Evolutionary conservation across 2,113 vertebrate genomes (phyloP).

Genomic region (Gasterosteus aculeatus): DNA sequence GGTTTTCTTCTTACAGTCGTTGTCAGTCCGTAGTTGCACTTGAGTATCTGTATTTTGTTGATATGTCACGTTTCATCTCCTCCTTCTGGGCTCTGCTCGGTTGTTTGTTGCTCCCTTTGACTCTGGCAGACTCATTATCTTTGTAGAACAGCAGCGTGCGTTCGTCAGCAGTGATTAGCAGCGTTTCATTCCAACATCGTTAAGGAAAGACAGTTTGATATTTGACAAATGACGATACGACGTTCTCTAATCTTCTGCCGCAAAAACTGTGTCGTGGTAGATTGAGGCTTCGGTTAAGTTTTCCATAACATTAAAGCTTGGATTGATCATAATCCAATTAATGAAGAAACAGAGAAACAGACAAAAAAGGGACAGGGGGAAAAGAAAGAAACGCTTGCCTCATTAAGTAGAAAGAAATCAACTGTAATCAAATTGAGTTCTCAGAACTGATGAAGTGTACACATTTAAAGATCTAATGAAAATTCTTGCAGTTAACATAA

Average conservation of each 20-base stretch:
- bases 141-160: constrained; percentile 71
- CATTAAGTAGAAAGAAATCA: constrained; percentile 78
- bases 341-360: constrained; percentile 40
- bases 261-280: constrained; percentile 70
- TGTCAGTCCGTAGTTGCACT: constrained; percentile 63
- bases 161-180: constrained; percentile 79
- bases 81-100: constrained; percentile 45
- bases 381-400: constrained; percentile 69
- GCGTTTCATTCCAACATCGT: constrained; percentile 70
- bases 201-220: constrained; percentile 75
- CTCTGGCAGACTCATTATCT: constrained; percentile 79
- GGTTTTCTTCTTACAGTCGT: constrained; percentile 21
- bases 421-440: constrained; percentile 78
- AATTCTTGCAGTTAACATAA: constrained; percentile 77
- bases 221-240: constrained; percentile 73
- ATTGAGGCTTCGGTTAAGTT: constrained; percentile 68
- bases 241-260: constrained; percentile 70
- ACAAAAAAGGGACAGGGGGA: constrained; percentile 45
- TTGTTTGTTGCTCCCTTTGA: constrained; percentile 75
- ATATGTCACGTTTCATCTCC: constrained; percentile 58
- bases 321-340: constrained; percentile 84
- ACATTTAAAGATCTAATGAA: constrained; percentile 80
- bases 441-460: constrained; percentile 79
- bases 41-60: constrained; percentile 64
- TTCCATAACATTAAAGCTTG: constrained; percentile 76